phyloP scores from a whole-genome alignment of 2,797 vertebrate species.

The Lepilemur ruficaudatus region DNA sequence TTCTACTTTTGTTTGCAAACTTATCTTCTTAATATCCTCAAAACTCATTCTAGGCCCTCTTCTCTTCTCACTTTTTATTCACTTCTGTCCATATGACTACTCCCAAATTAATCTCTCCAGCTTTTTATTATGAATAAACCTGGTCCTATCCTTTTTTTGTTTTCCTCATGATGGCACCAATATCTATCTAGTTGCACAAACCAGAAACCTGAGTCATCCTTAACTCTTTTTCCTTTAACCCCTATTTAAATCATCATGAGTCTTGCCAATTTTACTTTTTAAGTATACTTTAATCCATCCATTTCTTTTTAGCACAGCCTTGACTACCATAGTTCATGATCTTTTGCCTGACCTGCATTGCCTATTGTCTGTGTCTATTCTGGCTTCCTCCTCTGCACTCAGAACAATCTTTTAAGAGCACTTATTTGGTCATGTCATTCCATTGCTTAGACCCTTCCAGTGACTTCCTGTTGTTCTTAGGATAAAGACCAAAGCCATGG shows the following conservation, averaged over 20 bases:
- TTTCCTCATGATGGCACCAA: neutral
- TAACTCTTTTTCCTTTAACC: neutral
- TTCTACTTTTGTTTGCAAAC: neutral
- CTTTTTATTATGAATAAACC: neutral
- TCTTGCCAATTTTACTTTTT: constrained; percentile 19
- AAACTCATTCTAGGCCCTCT: neutral
- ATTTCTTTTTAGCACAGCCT: neutral
- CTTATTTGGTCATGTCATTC: neutral
- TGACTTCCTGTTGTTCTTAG: neutral
- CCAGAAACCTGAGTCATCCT: neutral
- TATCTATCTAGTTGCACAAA: neutral
- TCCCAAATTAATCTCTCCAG: neutral
- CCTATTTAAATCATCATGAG: neutral
- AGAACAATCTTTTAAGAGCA: constrained; percentile 20
- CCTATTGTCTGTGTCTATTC: neutral
- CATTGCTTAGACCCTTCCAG: neutral
- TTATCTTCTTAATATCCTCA: neutral
- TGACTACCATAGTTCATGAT: neutral
- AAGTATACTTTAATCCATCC: neutral
- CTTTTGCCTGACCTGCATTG: neutral
- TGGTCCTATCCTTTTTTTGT: neutral
- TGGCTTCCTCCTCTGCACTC: neutral
- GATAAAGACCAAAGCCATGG: neutral
- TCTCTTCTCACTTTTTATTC: neutral
- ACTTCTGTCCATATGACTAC: neutral